Base-by-base conservation (phyloP, 1,140 invertebrate species). In the Apis laboriosa region DNA sequence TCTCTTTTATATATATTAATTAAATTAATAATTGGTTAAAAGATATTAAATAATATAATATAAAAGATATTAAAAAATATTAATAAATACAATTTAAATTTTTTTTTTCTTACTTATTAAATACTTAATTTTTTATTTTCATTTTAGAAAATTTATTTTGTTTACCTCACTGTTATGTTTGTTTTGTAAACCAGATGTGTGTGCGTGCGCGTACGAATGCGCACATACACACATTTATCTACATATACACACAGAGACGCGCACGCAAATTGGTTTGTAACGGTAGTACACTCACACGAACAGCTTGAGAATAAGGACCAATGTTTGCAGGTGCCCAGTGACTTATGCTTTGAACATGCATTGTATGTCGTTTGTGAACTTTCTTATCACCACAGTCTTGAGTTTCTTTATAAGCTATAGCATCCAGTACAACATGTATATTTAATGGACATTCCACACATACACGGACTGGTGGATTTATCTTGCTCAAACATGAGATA, bases 271-370 rank as follows among this genome's bases (percentile, higher is more conserved):
- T 78, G 66, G 51, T 83, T 77, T 83, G 61, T 83, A 83, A 83
- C 76, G 75, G 49, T 83, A 83, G 75, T 87, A 70, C 72, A 91
- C 91, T 92, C 92, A 98, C 97, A 94, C 96, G 96, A 80, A 97
- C 95, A 49, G 97, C 97, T 95, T 99, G 98, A 92, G 98, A 99
- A 92, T 99, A 99, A 55, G 98, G 98, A 21, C 98, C 98, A 87
- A 99, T 99, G 91, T 98, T 99, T 64, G 98, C 98, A 9, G 98
- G 98, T 9, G 98, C 98, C 98, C 98, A 99, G 94, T 99, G 98
- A 43, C 98, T 99, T 80, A 99, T 96, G 72, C 98, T 97, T 93
- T 99, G 98, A 51, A 99, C 98, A 93, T 99, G 98, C 97, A 99
- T 97, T 15, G 96, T 97, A 66, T 96, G 95, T 87, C 96, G 95